These are phyloP conservation scores for Tretioscincus oriximinensis DNA, from an alignment of 2,113 vertebrate species.

Conservation along the genomic window DNA sequence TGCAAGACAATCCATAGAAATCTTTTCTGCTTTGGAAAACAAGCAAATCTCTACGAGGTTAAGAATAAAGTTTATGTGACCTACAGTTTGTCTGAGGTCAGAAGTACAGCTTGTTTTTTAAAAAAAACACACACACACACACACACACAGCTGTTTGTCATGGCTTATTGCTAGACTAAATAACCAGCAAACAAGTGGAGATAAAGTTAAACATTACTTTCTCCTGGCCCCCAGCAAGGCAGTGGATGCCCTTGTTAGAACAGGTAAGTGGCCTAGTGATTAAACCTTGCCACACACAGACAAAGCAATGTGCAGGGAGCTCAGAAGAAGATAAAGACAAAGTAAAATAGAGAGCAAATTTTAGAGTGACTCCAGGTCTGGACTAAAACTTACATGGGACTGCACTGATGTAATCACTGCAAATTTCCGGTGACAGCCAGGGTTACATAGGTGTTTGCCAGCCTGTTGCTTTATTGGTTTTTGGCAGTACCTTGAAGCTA, in stretches of 20 bases:
- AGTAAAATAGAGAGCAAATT: neutral
- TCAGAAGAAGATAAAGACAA: neutral
- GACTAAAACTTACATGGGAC: too few relatives aligned
- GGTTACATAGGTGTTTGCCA: too few relatives aligned
- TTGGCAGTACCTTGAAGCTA: too few relatives aligned
- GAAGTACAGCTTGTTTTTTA: constrained; percentile 20
- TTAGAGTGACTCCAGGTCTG: too few relatives aligned
- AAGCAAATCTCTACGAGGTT: neutral
- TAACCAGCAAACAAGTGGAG: neutral
- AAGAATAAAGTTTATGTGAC: neutral
- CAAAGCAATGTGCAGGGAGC: neutral
- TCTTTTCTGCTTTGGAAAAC: neutral
- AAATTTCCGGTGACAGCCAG: too few relatives aligned
- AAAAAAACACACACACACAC: too few relatives aligned
- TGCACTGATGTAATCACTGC: too few relatives aligned
- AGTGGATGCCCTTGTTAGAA: constrained; percentile 16
- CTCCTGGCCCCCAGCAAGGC: neutral
- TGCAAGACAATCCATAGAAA: neutral
- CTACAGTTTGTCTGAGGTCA: constrained; percentile 12
- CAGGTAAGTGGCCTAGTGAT: neutral
- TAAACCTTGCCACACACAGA: neutral
- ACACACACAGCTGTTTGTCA: neutral
- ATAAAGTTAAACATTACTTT: constrained; percentile 21
- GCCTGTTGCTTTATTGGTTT: too few relatives aligned
- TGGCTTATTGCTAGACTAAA: constrained; percentile 11